Evolutionary conservation across 1,140 invertebrate species (phyloP).

Genomic region (Acromyrmex charruanus): DNA sequence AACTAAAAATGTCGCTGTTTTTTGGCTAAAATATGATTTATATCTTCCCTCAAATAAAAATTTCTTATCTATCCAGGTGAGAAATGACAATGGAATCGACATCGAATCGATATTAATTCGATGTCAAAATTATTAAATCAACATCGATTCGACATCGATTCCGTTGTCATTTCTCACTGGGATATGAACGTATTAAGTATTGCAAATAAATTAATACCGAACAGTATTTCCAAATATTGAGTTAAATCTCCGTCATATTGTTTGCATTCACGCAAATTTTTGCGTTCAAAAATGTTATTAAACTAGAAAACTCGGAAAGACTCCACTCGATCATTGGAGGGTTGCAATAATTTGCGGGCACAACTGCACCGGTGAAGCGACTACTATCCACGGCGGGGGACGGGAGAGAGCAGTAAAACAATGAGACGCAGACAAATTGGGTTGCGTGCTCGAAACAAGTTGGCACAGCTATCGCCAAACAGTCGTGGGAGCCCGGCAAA

Average conservation of each 20-base stretch:
- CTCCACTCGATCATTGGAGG: constrained; percentile 73
- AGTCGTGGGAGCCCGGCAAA: constrained; percentile 85
- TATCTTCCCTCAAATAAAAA: neutral
- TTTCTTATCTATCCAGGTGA: too few species aligned
- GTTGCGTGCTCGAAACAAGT: constrained; percentile 86
- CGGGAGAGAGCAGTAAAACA: constrained; percentile 78
- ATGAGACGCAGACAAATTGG: constrained; percentile 86
- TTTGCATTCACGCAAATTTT: neutral
- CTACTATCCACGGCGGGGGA: constrained; percentile 39
- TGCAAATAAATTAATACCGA: neutral
- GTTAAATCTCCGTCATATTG: neutral
- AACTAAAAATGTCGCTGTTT: neutral
- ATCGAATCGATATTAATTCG: too few species aligned
- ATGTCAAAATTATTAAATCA: too few species aligned
- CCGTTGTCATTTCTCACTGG: too few species aligned
- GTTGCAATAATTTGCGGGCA: constrained; percentile 67
- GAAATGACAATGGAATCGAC: too few species aligned
- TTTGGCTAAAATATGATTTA: neutral
- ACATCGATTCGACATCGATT: too few species aligned
- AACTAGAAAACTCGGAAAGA: constrained; percentile 45
- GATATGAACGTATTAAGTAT: neutral
- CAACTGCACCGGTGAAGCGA: constrained; percentile 28
- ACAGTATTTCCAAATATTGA: constrained; percentile 10
- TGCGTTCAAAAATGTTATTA: constrained; percentile 38
- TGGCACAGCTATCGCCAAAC: constrained; percentile 87